Evolutionary conservation across 2,888 invertebrate species (phyloP).

Genomic region (Halocaridina rubra): DNA sequence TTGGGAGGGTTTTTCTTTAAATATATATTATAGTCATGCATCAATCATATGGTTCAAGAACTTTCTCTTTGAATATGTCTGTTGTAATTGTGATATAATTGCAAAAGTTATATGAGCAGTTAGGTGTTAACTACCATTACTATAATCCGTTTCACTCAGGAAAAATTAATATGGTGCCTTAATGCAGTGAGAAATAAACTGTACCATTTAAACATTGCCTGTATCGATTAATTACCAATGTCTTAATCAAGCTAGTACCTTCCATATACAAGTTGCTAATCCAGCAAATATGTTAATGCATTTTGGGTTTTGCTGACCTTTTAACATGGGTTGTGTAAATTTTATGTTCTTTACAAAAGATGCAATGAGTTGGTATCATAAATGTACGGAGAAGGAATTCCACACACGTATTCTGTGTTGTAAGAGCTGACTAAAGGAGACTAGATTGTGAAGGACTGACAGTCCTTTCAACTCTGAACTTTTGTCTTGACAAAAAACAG

Average conservation of each 20-base stretch:
- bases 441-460: background rate
- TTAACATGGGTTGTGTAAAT: slow-evolving; percentile 19
- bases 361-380: background rate
- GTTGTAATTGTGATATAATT: background rate
- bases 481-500: background rate
- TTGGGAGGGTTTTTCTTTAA: background rate
- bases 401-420: background rate
- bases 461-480: background rate
- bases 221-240: slow-evolving; percentile 27
- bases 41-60: too few relatives aligned
- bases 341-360: background rate
- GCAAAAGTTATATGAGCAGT: background rate
- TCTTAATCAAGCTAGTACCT: slow-evolving; percentile 22
- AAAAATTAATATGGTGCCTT: slow-evolving; percentile 50
- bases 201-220: slow-evolving; percentile 18
- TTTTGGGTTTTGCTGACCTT: slow-evolving; percentile 22
- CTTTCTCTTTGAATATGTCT: background rate
- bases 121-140: slow-evolving; percentile 17
- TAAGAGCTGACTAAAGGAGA: background rate
- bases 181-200: slow-evolving; percentile 25
- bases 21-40: too few relatives aligned
- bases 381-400: background rate
- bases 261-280: background rate
- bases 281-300: slow-evolving; percentile 22
- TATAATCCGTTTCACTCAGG: slow-evolving; percentile 35